phyloP scores from a whole-genome alignment of 2,888 invertebrate species.

The Onthophagus sagittarius region DNA sequence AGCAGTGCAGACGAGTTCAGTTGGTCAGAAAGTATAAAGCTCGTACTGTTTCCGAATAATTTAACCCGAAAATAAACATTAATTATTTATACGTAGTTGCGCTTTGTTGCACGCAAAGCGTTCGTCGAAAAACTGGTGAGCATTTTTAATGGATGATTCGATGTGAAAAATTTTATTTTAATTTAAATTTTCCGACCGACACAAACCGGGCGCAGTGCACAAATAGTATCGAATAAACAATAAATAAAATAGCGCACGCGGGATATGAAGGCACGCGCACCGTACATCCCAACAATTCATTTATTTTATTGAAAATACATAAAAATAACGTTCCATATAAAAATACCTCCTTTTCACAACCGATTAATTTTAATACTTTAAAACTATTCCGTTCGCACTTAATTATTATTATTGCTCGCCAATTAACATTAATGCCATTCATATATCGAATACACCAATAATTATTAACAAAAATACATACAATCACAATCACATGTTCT shows the following conservation, averaged over 20 bases:
- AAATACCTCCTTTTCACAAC: not conserved
- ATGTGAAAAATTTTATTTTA: not conserved
- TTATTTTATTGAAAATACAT: not conserved
- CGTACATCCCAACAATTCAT: not conserved
- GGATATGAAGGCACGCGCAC: not conserved
- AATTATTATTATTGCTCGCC: not conserved
- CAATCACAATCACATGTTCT: not conserved
- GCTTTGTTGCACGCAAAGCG: not conserved
- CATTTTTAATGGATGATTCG: not conserved
- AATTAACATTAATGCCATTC: not conserved
- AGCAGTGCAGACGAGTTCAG: not conserved
- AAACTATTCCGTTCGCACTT: not conserved
- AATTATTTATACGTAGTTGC: not conserved
- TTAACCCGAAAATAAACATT: not conserved
- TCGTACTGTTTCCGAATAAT: not conserved
- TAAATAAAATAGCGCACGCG: not conserved
- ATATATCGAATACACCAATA: not conserved
- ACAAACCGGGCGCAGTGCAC: not conserved
- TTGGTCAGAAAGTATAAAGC: not conserved
- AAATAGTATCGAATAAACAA: not conserved
- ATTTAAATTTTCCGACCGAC: not conserved
- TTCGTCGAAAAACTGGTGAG: not conserved
- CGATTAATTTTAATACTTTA: not conserved
- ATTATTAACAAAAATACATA: not conserved
- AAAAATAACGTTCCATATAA: not conserved